Conservation (phyloP, 2,797 vertebrate genomes). For the Phoxinus dragarum region DNA sequence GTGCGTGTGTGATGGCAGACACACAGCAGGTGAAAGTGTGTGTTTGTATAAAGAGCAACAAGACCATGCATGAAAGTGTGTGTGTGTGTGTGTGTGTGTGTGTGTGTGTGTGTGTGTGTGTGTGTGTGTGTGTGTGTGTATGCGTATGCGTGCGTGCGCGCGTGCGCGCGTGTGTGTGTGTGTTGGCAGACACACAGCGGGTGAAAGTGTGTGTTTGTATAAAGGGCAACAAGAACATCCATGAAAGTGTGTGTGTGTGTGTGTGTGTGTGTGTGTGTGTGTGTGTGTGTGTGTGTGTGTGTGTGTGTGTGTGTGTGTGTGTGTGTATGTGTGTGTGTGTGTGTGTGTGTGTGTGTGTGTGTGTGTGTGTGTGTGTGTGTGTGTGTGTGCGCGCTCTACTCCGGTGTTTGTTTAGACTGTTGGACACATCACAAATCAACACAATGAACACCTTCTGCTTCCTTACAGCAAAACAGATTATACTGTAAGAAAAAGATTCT, state of each 20-base stretch:
- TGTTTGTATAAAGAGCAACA: conserved; percentile 6
- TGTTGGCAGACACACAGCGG: background rate
- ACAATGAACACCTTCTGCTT: background rate
- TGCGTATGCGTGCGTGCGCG: no score
- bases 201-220: background rate
- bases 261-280: no score
- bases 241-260: no score
- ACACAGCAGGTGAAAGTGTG: conserved; percentile 8
- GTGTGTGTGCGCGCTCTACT: background rate
- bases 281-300: no score
- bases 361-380: no score
- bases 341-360: no score
- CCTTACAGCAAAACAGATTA: background rate
- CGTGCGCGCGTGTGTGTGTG: background rate
- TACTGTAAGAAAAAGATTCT: background rate
- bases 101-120: no score
- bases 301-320: no score
- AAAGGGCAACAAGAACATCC: background rate
- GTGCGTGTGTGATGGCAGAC: background rate
- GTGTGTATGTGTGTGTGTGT: no score
- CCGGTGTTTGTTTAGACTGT: background rate
- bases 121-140: no score
- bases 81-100: no score
- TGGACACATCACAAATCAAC: background rate
- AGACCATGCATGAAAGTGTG: background rate